A percentile compares a stretch with the other conserved stretches of the same genome.
These are phyloP conservation scores for Acyrthosiphon pisum DNA, from an alignment of 1,140 invertebrate species.

Conservation along the genomic window DNA sequence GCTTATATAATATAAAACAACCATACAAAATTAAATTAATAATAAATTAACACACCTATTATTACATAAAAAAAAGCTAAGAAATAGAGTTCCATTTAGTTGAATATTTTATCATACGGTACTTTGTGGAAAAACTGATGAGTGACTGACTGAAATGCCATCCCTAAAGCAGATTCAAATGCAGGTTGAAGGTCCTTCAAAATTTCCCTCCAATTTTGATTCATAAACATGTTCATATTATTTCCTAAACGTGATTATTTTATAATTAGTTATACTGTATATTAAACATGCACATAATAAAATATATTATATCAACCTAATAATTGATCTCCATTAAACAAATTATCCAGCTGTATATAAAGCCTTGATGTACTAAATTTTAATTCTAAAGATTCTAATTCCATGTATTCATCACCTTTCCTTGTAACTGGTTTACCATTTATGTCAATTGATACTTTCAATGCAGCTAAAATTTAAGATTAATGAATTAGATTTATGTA, in stretches of 20 bases:
- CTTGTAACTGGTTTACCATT: constrained; percentile 1
- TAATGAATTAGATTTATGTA: not conserved
- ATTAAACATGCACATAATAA: not conserved
- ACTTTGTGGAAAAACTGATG: constrained; percentile 65
- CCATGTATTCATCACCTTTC: constrained; percentile 58
- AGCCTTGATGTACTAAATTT: constrained; percentile 59
- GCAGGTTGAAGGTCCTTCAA: constrained; percentile 65
- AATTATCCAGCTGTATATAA: constrained; percentile 58
- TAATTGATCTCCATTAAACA: constrained; percentile 38
- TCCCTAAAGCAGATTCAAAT: constrained; percentile 65
- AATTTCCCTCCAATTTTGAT: constrained; percentile 69
- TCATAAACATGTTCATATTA: constrained; percentile 68
- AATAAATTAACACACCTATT: not conserved
- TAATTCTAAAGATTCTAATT: constrained; percentile 59
- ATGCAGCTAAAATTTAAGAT: not conserved
- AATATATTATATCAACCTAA: not conserved
- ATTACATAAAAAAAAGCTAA: not conserved
- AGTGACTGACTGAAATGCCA: constrained; percentile 65
- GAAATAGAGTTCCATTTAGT: not conserved
- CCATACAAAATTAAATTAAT: not conserved
- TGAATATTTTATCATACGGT: constrained; percentile 60
- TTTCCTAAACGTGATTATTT: constrained; percentile 59
- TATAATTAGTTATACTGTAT: not conserved
- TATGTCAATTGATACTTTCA: constrained; percentile 40
- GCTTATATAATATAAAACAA: constrained; percentile 2